phyloP scores from a whole-genome alignment of 2,797 vertebrate genomes.

The Sylvilagus floridanus region DNA sequence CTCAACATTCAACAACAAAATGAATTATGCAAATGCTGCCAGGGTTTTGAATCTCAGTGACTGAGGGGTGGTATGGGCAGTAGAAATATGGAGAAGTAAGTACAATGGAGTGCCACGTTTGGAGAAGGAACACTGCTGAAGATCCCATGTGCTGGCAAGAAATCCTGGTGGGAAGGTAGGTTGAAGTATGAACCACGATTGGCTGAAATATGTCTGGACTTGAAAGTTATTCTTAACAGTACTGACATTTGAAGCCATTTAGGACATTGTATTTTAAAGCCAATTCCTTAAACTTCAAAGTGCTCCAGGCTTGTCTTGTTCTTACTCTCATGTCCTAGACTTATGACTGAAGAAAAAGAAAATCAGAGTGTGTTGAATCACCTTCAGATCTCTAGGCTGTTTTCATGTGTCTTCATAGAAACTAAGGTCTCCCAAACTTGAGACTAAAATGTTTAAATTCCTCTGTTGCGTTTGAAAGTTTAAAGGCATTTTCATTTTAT shows the following conservation, averaged over 20 bases:
- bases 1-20: neutral
- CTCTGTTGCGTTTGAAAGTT: neutral
- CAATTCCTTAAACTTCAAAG: neutral
- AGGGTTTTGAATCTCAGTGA: neutral
- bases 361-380: neutral
- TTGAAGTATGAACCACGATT: neutral
- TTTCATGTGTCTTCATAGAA: constrained; percentile 20
- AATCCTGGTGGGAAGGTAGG: neutral
- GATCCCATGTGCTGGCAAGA: neutral
- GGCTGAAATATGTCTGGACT: neutral
- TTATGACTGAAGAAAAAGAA: neutral
- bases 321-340: neutral
- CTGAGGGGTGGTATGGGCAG: neutral
- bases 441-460: constrained; percentile 36
- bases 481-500: constrained; percentile 39
- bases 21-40: neutral
- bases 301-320: neutral
- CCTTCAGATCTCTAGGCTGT: neutral
- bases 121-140: neutral
- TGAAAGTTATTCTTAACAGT: neutral
- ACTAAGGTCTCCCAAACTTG: constrained; percentile 13
- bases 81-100: neutral
- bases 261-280: constrained; percentile 48
- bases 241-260: neutral
- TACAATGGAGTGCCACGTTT: neutral